These are phyloP conservation scores for Tachystola acroxantha DNA, from an alignment of 2,888 invertebrate genomes.

Conservation along the genomic window DNA sequence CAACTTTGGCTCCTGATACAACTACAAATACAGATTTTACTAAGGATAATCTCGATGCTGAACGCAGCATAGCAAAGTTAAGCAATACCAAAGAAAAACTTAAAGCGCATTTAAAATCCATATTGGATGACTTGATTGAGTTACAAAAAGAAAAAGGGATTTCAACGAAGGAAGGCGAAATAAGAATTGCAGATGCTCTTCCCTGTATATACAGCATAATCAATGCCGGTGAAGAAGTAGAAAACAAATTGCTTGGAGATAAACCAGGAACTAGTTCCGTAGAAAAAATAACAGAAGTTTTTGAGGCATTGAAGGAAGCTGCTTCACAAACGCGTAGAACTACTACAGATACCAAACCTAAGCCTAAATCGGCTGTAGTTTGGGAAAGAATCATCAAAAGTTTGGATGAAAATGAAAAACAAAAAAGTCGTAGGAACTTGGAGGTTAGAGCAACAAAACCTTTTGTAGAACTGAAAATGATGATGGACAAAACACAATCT, in stretches of 20 bases:
- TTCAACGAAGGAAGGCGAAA: slow-evolving; percentile 23
- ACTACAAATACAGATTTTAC: slow-evolving; percentile 1
- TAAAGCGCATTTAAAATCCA: slow-evolving; percentile 52
- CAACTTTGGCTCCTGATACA: neutral
- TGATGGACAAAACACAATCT: slow-evolving; percentile 35
- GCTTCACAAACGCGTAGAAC: slow-evolving; percentile 29
- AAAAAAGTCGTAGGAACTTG: slow-evolving; percentile 32
- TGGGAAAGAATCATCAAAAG: slow-evolving; percentile 56
- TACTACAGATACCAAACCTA: slow-evolving; percentile 17
- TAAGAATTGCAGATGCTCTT: slow-evolving; percentile 44
- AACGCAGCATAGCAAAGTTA: too few species aligned
- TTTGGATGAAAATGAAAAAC: slow-evolving; percentile 25
- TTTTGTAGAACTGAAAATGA: slow-evolving; percentile 34
- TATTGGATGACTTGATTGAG: slow-evolving; percentile 54
- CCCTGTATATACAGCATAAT: slow-evolving; percentile 60
- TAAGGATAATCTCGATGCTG: too few species aligned
- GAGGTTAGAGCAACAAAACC: slow-evolving; percentile 25
- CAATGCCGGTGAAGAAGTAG: slow-evolving; percentile 19
- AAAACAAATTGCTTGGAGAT: slow-evolving; percentile 1
- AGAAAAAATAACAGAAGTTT: slow-evolving; percentile 38
- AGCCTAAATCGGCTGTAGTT: slow-evolving; percentile 49
- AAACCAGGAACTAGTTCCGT: slow-evolving; percentile 13
- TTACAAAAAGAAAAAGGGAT: slow-evolving; percentile 43
- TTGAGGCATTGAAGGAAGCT: slow-evolving; percentile 40
- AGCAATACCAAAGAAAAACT: slow-evolving; percentile 45